These are phyloP conservation scores for Cercopithecus diana DNA, from an alignment of 2,797 vertebrate species.

Conservation along the genomic window DNA sequence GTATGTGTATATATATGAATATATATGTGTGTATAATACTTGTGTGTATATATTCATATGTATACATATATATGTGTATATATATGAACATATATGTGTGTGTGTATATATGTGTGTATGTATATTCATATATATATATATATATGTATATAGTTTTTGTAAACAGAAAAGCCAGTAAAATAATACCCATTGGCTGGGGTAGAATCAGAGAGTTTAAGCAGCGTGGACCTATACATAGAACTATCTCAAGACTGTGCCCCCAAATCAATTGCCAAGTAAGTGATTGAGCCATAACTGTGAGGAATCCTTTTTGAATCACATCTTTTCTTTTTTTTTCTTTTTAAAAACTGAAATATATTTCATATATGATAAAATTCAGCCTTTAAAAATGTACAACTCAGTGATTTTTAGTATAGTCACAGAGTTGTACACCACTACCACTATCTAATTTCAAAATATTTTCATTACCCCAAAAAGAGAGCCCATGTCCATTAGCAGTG, in stretches of 20 bases:
- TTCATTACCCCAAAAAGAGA: background rate
- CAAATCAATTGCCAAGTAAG: slow-evolving; percentile 27
- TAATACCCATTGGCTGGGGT: background rate
- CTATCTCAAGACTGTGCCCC: background rate
- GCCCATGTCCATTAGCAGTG: background rate
- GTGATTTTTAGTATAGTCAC: background rate
- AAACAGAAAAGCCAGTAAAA: slow-evolving; percentile 42
- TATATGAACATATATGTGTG: background rate
- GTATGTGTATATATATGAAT: background rate
- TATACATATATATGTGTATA: background rate
- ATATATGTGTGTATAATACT: background rate
- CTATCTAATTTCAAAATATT: background rate
- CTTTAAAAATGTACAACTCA: background rate
- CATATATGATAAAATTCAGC: background rate
- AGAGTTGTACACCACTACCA: background rate
- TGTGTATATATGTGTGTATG: accelerated
- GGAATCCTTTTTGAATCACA: background rate
- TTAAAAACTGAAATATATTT: slow-evolving; percentile 7
- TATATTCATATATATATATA: background rate
- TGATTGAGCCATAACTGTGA: background rate
- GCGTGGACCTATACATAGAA: background rate
- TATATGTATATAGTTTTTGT: background rate
- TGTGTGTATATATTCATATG: too few species aligned
- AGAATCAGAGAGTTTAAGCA: background rate
- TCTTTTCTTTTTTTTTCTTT: background rate